phyloP scores from a whole-genome alignment of 2,888 invertebrate species.

The Druceiella hillmani region DNA sequence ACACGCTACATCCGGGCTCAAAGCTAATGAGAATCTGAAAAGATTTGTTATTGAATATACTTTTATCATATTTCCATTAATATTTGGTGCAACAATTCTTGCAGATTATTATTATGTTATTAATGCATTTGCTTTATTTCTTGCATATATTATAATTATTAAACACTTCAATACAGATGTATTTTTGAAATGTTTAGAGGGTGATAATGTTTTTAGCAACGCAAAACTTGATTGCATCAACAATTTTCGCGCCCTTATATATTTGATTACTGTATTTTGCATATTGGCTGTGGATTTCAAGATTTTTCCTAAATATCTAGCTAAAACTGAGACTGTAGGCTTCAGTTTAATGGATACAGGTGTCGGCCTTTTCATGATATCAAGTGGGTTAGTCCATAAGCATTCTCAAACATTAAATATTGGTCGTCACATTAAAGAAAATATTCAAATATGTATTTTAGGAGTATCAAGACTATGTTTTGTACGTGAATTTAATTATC shows the following conservation, averaged over 20 bases:
- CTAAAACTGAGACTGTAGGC: constrained; percentile 84
- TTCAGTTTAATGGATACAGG: constrained; percentile 94
- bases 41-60: constrained; percentile 50
- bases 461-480: constrained; percentile 58
- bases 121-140: constrained; percentile 26
- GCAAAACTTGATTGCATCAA: constrained; percentile 51
- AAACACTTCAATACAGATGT: too few species aligned
- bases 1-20: too few species aligned
- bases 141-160: constrained; percentile 9
- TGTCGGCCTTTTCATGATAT: constrained; percentile 80
- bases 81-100: constrained; percentile 52
- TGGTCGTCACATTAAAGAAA: constrained; percentile 28
- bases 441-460: constrained; percentile 46
- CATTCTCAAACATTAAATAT: constrained; percentile 39
- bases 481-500: constrained; percentile 67
- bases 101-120: constrained; percentile 33
- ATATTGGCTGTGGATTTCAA: constrained; percentile 94
- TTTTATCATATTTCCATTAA: constrained; percentile 49
- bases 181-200: too few species aligned
- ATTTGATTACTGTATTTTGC: constrained; percentile 68
- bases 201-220: too few species aligned
- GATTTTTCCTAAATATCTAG: constrained; percentile 77
- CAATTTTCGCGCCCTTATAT: constrained; percentile 62
- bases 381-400: constrained; percentile 71
- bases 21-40: too few species aligned